Base-by-base conservation (phyloP, 2,797 vertebrate genomes). In the Allobates femoralis region DNA sequence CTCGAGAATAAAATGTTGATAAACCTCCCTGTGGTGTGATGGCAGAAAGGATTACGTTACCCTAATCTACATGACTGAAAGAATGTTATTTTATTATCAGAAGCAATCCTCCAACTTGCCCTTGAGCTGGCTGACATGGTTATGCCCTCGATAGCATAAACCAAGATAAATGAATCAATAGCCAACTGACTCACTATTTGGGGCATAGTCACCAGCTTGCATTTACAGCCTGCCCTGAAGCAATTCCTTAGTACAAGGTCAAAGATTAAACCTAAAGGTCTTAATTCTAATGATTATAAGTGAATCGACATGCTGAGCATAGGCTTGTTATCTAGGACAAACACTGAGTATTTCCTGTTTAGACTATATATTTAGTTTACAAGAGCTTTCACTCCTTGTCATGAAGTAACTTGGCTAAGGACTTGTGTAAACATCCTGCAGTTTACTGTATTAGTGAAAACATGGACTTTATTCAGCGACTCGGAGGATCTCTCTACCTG, bases 101-200 rank as follows among this genome's bases (percentile, higher is more conserved):
- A 89, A 91, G 89, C 60, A 79, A 84, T 89, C 58, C 58, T 74
- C 74, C 81, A 87, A 77, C 84, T 87, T 79, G 89, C 64, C 87
- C 77, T 90, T 82, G 75, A 91, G 14, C n/a, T 14, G 30, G 84
- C 76, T 89, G 87, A 90, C 81, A 84, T 89, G 81, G 79, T 90
- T 86, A 85, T 89, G 89, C 89, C 89, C 87, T 90, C 1, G 1
- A 26, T 90, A 85, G 88, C 88, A 88, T 81, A 84, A 77, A 87
- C 64, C 87, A 89, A 90, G 81, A 90, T 91, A 91, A 91, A 90
- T 91, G 91, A 90, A 93, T 91, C 89, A 90, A 85, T 85, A 90
- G 74, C 81, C 64, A 84, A 86, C 86, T 79, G 73, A 88, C 85
- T 89, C 84, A 91, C 77, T 89, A 89, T 88, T 80, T 87, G 89